Evolutionary conservation across 2,888 invertebrate genomes (phyloP).

Genomic region (Agriopis aurantiaria): DNA sequence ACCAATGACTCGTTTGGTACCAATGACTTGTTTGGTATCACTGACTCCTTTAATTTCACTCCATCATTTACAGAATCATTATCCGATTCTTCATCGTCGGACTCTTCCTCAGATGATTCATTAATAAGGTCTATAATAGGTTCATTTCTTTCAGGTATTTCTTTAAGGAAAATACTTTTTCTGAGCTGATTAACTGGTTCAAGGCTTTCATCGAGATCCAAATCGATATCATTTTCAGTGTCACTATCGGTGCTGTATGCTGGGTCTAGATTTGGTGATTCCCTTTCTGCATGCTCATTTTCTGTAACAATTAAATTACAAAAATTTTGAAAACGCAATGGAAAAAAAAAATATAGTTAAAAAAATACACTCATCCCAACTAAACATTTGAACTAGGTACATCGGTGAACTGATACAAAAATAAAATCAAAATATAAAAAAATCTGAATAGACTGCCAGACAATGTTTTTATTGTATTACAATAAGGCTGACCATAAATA

Average conservation of each 20-base stretch:
- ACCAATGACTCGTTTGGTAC: constrained; percentile 11
- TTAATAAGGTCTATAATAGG: not conserved
- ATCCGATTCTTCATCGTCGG: not conserved
- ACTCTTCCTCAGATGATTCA: constrained; percentile 3
- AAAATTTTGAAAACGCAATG: not conserved
- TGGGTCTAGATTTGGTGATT: not conserved
- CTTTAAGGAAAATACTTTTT: constrained; percentile 1
- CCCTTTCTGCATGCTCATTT: constrained; percentile 56
- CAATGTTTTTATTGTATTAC: too few relatives aligned
- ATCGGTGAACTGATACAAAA: too few relatives aligned
- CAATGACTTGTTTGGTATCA: constrained; percentile 10
- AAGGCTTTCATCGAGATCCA: constrained; percentile 12
- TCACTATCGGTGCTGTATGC: not conserved
- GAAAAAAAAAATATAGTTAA: too few relatives aligned
- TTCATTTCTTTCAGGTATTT: not conserved
- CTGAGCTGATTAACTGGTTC: constrained; percentile 6
- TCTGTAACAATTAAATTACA: constrained; percentile 56
- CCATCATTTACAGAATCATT: constrained; percentile 46
- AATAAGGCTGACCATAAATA: too few relatives aligned
- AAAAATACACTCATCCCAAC: too few relatives aligned
- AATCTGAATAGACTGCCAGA: too few relatives aligned
- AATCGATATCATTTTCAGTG: constrained; percentile 4
- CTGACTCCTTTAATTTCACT: constrained; percentile 53
- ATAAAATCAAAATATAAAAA: too few relatives aligned
- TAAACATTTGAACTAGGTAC: too few relatives aligned